phyloP scores from a whole-genome alignment of 2,113 vertebrate species.

The Mobula hypostoma region DNA sequence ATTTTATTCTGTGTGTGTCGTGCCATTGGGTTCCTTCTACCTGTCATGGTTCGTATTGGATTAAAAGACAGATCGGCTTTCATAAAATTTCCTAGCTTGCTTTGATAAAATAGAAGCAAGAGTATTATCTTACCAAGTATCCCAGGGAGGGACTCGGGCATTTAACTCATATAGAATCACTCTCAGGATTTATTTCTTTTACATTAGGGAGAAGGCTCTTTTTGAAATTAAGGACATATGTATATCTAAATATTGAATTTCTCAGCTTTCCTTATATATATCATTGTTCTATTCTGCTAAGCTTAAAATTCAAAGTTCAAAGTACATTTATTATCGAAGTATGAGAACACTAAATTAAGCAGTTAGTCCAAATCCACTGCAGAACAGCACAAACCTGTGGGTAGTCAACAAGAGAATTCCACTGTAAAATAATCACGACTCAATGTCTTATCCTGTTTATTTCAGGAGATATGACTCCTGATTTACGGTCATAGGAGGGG shows the following conservation, averaged over 20 bases:
- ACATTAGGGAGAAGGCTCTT: background rate
- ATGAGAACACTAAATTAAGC: background rate
- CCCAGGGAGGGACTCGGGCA: background rate
- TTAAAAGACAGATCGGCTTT: background rate
- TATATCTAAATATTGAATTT: background rate
- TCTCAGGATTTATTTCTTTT: background rate
- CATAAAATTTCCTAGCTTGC: background rate
- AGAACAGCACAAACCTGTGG: background rate
- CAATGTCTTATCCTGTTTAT: background rate
- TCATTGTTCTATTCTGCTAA: too few relatives aligned
- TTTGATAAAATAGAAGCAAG: background rate
- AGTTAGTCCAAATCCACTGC: background rate
- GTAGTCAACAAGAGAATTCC: background rate
- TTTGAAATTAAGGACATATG: background rate
- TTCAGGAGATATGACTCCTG: background rate
- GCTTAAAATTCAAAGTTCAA: too few relatives aligned
- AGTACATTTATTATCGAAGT: too few relatives aligned
- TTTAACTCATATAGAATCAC: background rate
- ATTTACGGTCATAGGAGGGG: background rate
- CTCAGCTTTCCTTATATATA: background rate
- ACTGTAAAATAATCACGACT: background rate
- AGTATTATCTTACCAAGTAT: background rate
- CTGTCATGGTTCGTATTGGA: background rate
- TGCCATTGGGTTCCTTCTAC: background rate
- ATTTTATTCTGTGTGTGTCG: background rate